These are phyloP conservation scores for Microdon myrmicae DNA, from an alignment of 2,888 invertebrate genomes.

Conservation along the genomic window DNA sequence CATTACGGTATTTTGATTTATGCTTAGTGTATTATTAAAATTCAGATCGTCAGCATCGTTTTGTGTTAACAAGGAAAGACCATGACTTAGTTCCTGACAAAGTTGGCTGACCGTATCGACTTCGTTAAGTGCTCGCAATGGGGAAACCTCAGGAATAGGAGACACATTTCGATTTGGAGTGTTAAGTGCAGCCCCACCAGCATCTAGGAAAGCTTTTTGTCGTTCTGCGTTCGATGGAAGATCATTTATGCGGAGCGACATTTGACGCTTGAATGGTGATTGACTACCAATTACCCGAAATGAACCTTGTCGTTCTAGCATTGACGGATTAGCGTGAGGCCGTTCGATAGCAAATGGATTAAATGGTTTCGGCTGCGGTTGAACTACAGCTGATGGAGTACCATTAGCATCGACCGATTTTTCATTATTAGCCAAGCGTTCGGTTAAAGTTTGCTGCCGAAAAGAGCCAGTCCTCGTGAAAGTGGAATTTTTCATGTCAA, in stretches of 20 bases:
- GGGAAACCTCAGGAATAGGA: slow-evolving; percentile 81
- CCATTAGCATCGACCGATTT: slow-evolving; percentile 64
- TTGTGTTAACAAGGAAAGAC: slow-evolving; percentile 73
- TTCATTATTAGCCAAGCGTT: slow-evolving; percentile 73
- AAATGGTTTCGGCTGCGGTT: slow-evolving; percentile 72
- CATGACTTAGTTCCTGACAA: slow-evolving; percentile 80
- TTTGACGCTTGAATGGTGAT: slow-evolving; percentile 94
- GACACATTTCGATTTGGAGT: slow-evolving; percentile 71
- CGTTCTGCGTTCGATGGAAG: slow-evolving; percentile 95
- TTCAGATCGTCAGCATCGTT: slow-evolving; percentile 69
- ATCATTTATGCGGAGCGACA: slow-evolving; percentile 93
- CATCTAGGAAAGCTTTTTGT: slow-evolving; percentile 68
- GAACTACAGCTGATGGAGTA: slow-evolving; percentile 63
- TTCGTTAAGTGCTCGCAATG: slow-evolving; percentile 64
- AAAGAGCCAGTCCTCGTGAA: slow-evolving; percentile 95
- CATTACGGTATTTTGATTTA: slow-evolving; percentile 69
- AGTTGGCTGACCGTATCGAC: slow-evolving; percentile 75
- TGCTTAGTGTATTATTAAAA: slow-evolving; percentile 70
- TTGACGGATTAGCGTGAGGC: slow-evolving; percentile 93
- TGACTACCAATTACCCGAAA: slow-evolving; percentile 84
- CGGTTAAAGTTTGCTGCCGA: slow-evolving; percentile 83
- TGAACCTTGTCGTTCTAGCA: slow-evolving; percentile 95
- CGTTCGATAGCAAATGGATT: slow-evolving; percentile 95
- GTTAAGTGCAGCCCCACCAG: slow-evolving; percentile 58
- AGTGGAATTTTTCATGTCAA: slow-evolving; percentile 87